A percentile compares a stretch with the other conserved stretches of the same genome.
phyloP scores from a whole-genome alignment of 2,888 invertebrate genomes.

The Taenaris catops region DNA sequence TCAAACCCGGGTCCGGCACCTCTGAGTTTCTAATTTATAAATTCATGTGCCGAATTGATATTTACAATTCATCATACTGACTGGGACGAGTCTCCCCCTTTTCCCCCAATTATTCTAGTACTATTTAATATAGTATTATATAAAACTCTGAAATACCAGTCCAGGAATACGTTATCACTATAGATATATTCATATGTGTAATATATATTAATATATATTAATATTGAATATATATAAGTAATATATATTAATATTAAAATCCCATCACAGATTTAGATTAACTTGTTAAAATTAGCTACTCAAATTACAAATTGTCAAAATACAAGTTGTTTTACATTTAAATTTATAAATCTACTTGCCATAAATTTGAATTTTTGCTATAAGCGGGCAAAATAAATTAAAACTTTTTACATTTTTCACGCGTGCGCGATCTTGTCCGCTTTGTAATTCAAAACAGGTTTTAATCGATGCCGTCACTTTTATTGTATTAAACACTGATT shows the following conservation, averaged over 20 bases:
- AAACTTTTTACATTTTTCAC: slow-evolving; percentile 9
- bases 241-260: background rate
- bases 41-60: too few species aligned
- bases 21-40: too few species aligned
- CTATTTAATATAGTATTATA: background rate
- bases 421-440: slow-evolving; percentile 1
- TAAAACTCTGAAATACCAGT: background rate
- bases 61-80: too few species aligned
- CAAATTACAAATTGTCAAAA: too few species aligned
- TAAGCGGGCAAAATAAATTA: slow-evolving; percentile 6
- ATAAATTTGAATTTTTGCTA: slow-evolving; percentile 6
- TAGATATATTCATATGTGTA: background rate
- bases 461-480: background rate
- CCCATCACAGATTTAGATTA: too few species aligned
- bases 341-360: slow-evolving; percentile 4
- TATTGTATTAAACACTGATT: background rate
- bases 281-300: too few species aligned
- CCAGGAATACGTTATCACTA: background rate
- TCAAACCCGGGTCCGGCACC: too few species aligned
- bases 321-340: slow-evolving; percentile 3
- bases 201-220: too few species aligned
- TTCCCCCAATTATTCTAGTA: too few species aligned
- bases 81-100: too few species aligned
- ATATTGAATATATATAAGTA: too few species aligned
- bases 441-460: slow-evolving; percentile 3